A percentile compares a stretch with the other conserved stretches of the same genome.
phyloP scores from a whole-genome alignment of 2,888 invertebrate genomes.

The Papilio protenor region DNA sequence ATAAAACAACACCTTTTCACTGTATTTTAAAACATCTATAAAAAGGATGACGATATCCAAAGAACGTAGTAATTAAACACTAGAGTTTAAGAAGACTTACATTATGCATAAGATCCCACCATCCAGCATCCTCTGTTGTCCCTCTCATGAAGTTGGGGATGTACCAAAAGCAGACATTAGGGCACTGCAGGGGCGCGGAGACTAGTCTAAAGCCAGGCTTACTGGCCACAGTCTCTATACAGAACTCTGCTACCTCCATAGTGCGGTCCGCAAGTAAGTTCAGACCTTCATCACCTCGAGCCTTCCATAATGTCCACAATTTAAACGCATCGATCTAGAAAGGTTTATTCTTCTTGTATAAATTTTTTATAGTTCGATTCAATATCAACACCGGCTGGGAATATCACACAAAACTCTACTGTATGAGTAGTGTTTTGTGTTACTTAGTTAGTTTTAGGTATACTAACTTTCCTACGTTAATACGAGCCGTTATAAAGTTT shows the following conservation, averaged over 20 bases:
- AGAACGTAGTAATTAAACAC: neutral
- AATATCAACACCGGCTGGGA: neutral
- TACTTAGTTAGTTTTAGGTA: too few relatives aligned
- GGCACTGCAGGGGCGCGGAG: constrained; percentile 85
- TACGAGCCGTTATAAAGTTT: neutral
- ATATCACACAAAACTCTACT: neutral
- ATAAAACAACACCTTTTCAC: too few relatives aligned
- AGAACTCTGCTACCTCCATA: constrained; percentile 85
- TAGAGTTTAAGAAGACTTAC: constrained; percentile 56
- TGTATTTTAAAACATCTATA: too few relatives aligned
- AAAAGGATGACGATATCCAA: too few relatives aligned
- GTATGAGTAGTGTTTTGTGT: too few relatives aligned
- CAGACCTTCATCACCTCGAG: constrained; percentile 87
- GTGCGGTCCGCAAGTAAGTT: constrained; percentile 86
- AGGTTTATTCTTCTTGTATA: neutral
- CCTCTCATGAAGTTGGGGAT: constrained; percentile 85
- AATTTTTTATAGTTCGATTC: neutral
- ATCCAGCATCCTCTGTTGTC: constrained; percentile 67
- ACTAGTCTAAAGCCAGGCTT: constrained; percentile 87
- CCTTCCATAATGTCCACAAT: constrained; percentile 96
- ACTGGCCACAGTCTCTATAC: constrained; percentile 77
- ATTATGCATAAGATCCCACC: constrained; percentile 83
- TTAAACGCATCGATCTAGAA: constrained; percentile 93
- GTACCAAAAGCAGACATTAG: constrained; percentile 97
- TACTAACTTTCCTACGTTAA: neutral